Evolutionary conservation across 2,888 invertebrate genomes (phyloP).

Genomic region (Lithophane socia): DNA sequence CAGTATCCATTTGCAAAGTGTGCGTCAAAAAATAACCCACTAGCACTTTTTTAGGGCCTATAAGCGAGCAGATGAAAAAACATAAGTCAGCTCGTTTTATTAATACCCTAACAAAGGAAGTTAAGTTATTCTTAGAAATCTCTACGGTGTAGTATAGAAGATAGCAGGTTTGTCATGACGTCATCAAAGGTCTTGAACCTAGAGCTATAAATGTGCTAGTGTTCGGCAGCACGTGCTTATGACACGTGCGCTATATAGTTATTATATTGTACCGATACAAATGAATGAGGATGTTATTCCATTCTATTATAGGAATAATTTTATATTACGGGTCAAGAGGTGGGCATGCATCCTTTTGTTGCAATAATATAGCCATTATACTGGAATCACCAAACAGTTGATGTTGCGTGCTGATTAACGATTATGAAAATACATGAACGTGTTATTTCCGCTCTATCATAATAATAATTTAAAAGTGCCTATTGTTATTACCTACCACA

Average conservation of each 20-base stretch:
- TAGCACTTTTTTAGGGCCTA: not conserved
- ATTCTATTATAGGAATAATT: conserved; percentile 19
- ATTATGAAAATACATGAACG: conserved; percentile 6
- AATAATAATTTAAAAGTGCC: conserved; percentile 10
- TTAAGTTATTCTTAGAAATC: conserved; percentile 26
- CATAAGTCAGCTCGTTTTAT: conserved; percentile 32
- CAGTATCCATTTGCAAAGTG: not conserved
- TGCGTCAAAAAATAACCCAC: conserved; percentile 13
- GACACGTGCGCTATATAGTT: conserved; percentile 45
- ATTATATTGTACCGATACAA: conserved; percentile 17
- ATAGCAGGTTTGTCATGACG: conserved; percentile 50
- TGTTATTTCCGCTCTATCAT: not conserved
- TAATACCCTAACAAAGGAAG: conserved; percentile 6
- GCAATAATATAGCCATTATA: not conserved
- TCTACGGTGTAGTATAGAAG: conserved; percentile 13
- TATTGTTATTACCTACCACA: conserved; percentile 5
- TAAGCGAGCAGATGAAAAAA: conserved; percentile 18
- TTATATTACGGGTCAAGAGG: conserved; percentile 8
- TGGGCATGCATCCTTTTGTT: conserved; percentile 3
- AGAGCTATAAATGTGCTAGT: conserved; percentile 41
- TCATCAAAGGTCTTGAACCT: conserved; percentile 64
- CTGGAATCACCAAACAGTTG: not conserved
- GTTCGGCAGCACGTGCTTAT: conserved; percentile 58
- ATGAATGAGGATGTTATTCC: conserved; percentile 40
- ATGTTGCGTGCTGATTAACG: conserved; percentile 1